Conservation (phyloP, 2,888 invertebrate species). For the Ametastegia equiseti region DNA sequence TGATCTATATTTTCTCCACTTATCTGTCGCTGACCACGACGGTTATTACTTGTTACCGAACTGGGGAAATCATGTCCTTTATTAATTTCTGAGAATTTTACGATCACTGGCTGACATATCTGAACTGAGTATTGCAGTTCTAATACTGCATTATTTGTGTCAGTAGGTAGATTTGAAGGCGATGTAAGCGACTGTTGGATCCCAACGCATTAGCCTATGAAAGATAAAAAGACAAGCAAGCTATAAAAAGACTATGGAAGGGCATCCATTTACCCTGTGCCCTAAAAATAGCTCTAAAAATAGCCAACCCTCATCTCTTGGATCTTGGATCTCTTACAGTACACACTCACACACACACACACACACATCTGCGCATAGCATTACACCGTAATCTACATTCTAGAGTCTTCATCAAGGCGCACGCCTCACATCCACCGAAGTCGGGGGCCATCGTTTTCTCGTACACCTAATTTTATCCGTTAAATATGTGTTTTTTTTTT, state of each 20-base stretch:
- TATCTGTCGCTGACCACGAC: background rate
- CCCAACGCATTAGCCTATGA: slow-evolving; percentile 27
- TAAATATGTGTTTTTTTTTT: slow-evolving; percentile 26
- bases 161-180: background rate
- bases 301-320: slow-evolving; percentile 44
- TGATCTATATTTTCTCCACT: background rate
- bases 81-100: background rate
- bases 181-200: background rate
- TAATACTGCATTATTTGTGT: too few species aligned
- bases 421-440: slow-evolving; percentile 28
- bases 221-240: slow-evolving; percentile 19
- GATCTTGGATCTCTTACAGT: slow-evolving; percentile 35
- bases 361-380: background rate
- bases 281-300: slow-evolving; percentile 42
- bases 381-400: slow-evolving; percentile 29
- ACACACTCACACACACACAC: slow-evolving; percentile 17
- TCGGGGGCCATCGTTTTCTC: slow-evolving; percentile 20
- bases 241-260: slow-evolving; percentile 38
- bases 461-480: slow-evolving; percentile 23
- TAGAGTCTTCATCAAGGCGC: slow-evolving; percentile 43
- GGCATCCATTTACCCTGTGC: slow-evolving; percentile 43
- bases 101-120: too few species aligned
- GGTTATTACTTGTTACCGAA: background rate
- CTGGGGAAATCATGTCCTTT: background rate
- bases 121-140: too few species aligned